A percentile compares a stretch with the other conserved stretches of the same genome.
Conservation (phyloP, 1,140 invertebrate genomes). For the Drosophila micromelanica region DNA sequence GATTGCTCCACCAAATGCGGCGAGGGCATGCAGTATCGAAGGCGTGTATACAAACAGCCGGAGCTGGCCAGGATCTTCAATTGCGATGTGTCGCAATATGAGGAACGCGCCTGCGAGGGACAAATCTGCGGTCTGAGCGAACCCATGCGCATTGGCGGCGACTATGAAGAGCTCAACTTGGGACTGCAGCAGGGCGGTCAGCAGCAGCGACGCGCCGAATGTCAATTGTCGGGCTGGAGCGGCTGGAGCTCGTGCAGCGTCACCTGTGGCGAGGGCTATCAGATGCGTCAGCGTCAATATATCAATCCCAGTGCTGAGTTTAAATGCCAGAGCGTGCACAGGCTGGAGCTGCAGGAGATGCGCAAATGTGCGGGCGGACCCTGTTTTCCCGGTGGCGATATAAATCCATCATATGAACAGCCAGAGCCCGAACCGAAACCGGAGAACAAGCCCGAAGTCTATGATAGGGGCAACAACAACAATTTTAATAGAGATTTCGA, state of each 20-base stretch:
- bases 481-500: constrained; percentile 34
- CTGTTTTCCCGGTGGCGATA: constrained; percentile 35
- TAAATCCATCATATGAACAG: constrained; percentile 28
- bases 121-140: constrained; percentile 49
- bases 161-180: constrained; percentile 39
- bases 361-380: constrained; percentile 42
- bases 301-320: constrained; percentile 51
- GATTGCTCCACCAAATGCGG: constrained; percentile 92
- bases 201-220: constrained; percentile 84
- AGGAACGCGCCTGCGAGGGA: constrained; percentile 68
- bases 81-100: constrained; percentile 66
- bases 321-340: constrained; percentile 58
- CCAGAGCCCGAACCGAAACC: constrained; percentile 1
- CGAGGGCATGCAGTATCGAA: constrained; percentile 88
- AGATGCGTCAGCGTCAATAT: constrained; percentile 59
- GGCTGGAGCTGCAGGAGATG: constrained; percentile 48
- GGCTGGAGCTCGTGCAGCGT: constrained; percentile 90
- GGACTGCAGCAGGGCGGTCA: neutral
- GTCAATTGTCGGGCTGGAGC: constrained; percentile 89
- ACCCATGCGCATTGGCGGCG: constrained; percentile 15
- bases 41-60: constrained; percentile 86
- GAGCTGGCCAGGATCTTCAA: constrained; percentile 84
- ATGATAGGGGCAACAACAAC: constrained; percentile 1
- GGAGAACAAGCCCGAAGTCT: constrained; percentile 8
- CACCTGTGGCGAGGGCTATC: constrained; percentile 86